Conservation (phyloP, 2,113 vertebrate species). For the Pangasianodon hypophthalmus region DNA sequence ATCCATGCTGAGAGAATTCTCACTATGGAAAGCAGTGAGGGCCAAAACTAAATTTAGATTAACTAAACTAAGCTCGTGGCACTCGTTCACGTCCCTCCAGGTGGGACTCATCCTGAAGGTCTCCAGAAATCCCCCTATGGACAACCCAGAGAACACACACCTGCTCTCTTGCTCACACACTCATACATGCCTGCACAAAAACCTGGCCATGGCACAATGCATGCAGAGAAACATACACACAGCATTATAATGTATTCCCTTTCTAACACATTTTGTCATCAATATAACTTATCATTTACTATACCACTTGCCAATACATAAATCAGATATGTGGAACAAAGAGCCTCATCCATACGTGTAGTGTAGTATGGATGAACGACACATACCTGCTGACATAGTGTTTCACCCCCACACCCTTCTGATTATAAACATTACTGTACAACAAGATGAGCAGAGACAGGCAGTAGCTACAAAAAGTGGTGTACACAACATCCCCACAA, state of each 20-base stretch:
- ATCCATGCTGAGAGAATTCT: constrained; percentile 27
- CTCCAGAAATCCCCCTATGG: constrained; percentile 40
- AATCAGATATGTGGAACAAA: background rate
- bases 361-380: background rate
- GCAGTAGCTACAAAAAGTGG: background rate
- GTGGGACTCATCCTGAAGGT: constrained; percentile 29
- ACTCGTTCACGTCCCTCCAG: constrained; percentile 2
- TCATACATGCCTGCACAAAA: background rate
- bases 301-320: background rate
- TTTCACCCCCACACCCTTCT: background rate
- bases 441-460: background rate
- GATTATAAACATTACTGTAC: background rate
- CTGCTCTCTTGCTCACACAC: background rate
- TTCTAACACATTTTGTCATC: background rate
- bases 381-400: background rate
- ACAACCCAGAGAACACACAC: constrained; percentile 27
- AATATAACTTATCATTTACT: background rate
- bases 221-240: background rate
- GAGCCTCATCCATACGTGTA: background rate
- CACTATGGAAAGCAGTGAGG: constrained; percentile 26
- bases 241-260: background rate
- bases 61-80: constrained; percentile 30
- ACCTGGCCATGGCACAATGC: background rate
- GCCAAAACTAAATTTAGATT: constrained; percentile 37
- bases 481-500: background rate